Conservation (phyloP, 30 jellyfish, hydroid and myxozoan genomes). For the Aurelia aurita region DNA sequence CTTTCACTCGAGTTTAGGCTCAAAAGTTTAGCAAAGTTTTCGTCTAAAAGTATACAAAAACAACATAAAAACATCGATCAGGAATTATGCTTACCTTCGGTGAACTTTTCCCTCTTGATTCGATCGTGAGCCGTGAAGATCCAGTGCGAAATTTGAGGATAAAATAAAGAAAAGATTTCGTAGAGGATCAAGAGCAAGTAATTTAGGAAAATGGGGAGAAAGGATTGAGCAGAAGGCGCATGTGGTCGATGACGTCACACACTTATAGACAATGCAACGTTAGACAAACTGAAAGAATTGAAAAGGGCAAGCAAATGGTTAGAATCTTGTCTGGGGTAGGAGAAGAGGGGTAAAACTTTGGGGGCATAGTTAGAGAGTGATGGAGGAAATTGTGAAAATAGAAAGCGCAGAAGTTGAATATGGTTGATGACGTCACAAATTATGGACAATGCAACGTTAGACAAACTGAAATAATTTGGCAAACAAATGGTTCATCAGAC, state of each 20-base stretch:
- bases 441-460: constrained; percentile 67
- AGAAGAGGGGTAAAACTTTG: too few relatives aligned
- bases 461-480: constrained; percentile 19
- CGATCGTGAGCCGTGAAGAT: constrained; percentile 43
- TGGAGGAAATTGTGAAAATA: too few relatives aligned
- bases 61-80: constrained; percentile 13
- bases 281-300: constrained; percentile 49
- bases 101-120: constrained; percentile 1
- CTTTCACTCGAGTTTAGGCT: constrained; percentile 47
- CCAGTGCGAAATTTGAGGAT: constrained; percentile 77
- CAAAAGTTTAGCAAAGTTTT: constrained; percentile 10
- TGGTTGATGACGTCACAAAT: constrained; percentile 59
- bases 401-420: too few relatives aligned
- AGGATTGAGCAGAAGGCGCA: constrained; percentile 93
- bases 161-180: constrained; percentile 80
- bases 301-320: constrained; percentile 62
- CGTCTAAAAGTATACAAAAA: not conserved
- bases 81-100: constrained; percentile 39
- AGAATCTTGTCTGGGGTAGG: not conserved
- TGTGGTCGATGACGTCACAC: constrained; percentile 97
- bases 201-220: constrained; percentile 88
- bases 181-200: constrained; percentile 85
- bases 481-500: too few relatives aligned
- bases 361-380: too few relatives aligned
- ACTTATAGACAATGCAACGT: constrained; percentile 70